Percentiles rank a stretch among this genome's conserved stretches.
Evolutionary conservation across 2,113 vertebrate species (phyloP).

Genomic region (Tachysurus fulvidraco): DNA sequence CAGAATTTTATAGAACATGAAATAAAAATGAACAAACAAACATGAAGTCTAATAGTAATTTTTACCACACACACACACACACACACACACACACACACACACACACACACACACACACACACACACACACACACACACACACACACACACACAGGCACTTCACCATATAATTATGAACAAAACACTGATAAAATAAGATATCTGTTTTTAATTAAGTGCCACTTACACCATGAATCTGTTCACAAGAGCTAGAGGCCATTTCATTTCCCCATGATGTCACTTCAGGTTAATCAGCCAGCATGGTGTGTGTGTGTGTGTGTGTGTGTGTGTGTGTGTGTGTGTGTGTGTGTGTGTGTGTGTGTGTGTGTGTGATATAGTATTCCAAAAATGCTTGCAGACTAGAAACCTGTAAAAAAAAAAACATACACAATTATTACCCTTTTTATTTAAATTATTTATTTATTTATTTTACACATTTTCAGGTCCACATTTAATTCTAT

Average conservation of each 20-base stretch:
- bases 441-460: no score
- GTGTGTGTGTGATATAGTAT: background rate
- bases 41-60: background rate
- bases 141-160: slow-evolving; percentile 1
- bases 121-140: slow-evolving; percentile 1
- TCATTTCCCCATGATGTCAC: slow-evolving; percentile 16
- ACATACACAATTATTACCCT: background rate
- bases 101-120: background rate
- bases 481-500: background rate
- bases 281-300: slow-evolving; percentile 6
- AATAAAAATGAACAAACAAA: slow-evolving; percentile 56
- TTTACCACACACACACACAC: background rate
- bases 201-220: slow-evolving; percentile 22
- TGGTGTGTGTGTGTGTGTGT: background rate
- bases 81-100: background rate
- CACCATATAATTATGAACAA: slow-evolving; percentile 12
- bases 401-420: background rate
- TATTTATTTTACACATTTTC: background rate
- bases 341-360: background rate
- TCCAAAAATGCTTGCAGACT: no score
- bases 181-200: background rate
- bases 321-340: slow-evolving; percentile 11
- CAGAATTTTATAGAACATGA: slow-evolving; percentile 84
- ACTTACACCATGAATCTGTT: slow-evolving; percentile 4
- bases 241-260: background rate